Evolutionary conservation across 2,113 vertebrate genomes (phyloP), one percentile per base, ranked within the genome.

Genomic region (Nothocercus nigrocapillus): DNA sequence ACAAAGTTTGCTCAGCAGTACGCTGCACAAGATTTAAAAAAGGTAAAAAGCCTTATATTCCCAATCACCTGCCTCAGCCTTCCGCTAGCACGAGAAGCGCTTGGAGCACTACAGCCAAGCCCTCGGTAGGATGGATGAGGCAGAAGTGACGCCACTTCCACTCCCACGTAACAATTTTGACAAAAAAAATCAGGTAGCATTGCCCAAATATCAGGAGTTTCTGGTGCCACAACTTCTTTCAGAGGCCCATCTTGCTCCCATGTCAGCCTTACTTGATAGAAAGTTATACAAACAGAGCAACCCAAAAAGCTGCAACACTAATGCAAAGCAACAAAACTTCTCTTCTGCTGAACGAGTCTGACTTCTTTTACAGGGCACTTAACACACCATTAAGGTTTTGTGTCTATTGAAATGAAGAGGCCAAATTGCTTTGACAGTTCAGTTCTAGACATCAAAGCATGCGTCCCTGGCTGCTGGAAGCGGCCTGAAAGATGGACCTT

Each of bases 401-500:
- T 16, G 76, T 27, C 42, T 67, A 38, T 17, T 61, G 75, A 75
- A 88, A 90, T 18, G 79, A 64, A 75, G 67, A 70, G 68, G 53
- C 66, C 88, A 67, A 87, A 91, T 53, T 67, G 75, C 79, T 90
- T 92, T 80, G 54, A 5, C 63, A 84, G 47, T 67, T 58, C 63
- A 84, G 47, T 64, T 58, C 25, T 40, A 68, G 76, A 94, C 83
- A 92, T 96, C 92, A 97, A 91, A 96, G 93, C 51, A 15, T 2
- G 5, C 28, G 30, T 40, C 49, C 62, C 12, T 16, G 66, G 49
- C 16, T 51, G 40, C 36, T 16, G 27, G 40, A 49, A 4, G 36
- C 32, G 3, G 0, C 45, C 36, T 81, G 45, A 36, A 74, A 73
- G 27, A 72, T 16, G 47, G 45, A 56, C 13, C n/a, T 84, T 74